These are phyloP conservation scores for Drosophila kokeensis DNA, from an alignment of 2,888 invertebrate species.

Conservation along the genomic window DNA sequence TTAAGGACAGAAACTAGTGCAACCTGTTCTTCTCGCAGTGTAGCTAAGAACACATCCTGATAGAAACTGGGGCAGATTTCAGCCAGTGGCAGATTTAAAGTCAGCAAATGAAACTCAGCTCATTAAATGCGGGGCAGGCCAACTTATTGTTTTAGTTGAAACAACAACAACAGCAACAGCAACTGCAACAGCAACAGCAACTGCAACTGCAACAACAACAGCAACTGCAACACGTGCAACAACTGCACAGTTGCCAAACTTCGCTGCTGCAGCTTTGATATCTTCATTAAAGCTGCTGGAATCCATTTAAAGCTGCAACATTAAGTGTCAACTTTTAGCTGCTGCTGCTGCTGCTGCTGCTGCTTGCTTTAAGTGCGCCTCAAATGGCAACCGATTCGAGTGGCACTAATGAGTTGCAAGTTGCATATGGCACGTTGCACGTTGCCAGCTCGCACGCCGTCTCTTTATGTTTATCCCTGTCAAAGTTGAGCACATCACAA, in stretches of 20 bases:
- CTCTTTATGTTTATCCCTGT: conserved; percentile 8
- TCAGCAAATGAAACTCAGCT: conserved; percentile 56
- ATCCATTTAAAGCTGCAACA: conserved; percentile 14
- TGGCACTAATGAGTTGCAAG: conserved; percentile 56
- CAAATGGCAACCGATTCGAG: conserved; percentile 39
- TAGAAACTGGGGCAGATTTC: conserved; percentile 45
- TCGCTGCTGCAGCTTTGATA: conserved; percentile 13
- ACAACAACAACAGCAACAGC: conserved; percentile 3
- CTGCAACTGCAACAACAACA: not conserved
- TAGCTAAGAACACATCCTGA: conserved; percentile 4
- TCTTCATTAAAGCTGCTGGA: conserved; percentile 16
- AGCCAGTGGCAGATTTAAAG: conserved; percentile 51
- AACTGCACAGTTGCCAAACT: conserved; percentile 52
- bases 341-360: conserved; percentile 31
- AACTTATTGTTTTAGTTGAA: conserved; percentile 37
- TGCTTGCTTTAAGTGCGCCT: conserved; percentile 15
- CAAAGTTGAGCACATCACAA: conserved; percentile 13
- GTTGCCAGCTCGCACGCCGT: not conserved
- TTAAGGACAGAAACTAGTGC: not conserved
- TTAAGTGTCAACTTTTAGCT: conserved; percentile 46
- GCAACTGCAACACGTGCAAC: conserved; percentile 2
- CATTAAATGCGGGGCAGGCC: conserved; percentile 59
- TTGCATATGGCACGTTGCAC: conserved; percentile 13
- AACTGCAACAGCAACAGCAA: not conserved
- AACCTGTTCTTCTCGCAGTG: not conserved